phyloP scores from a whole-genome alignment of 2,113 vertebrate genomes.

The Tetraodon nigroviridis region DNA sequence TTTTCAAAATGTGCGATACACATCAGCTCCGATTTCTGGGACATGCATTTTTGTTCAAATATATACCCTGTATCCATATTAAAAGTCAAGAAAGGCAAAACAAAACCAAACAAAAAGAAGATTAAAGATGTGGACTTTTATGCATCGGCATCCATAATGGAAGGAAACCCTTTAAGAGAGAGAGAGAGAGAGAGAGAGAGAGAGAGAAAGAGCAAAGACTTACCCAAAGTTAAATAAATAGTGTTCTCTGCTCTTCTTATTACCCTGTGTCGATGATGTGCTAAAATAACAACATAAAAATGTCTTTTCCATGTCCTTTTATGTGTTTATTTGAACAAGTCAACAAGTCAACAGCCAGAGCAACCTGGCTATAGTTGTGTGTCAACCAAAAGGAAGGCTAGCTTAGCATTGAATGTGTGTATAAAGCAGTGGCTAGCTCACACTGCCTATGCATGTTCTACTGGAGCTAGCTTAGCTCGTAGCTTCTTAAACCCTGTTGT shows the following conservation, averaged over 20 bases:
- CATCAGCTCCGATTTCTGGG: conserved; percentile 72
- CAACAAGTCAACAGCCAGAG: conserved; percentile 49
- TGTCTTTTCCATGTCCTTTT: conserved; percentile 39
- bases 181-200: conserved; percentile 22
- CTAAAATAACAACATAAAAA: conserved; percentile 61
- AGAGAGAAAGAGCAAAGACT: conserved; percentile 32
- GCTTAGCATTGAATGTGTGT: conserved; percentile 39
- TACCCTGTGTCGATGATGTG: conserved; percentile 75
- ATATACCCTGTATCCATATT: conserved; percentile 99
- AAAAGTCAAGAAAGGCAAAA: conserved; percentile 83
- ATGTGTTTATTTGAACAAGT: conserved; percentile 56
- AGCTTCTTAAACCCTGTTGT: conserved; percentile 57
- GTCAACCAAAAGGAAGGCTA: conserved; percentile 40
- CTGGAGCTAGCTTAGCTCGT: conserved; percentile 24
- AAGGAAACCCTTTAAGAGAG: conserved; percentile 54
- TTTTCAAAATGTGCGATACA: conserved; percentile 45
- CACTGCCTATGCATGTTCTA: conserved; percentile 16
- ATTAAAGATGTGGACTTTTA: conserved; percentile 70
- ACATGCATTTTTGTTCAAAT: conserved; percentile 94
- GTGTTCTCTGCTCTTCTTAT: conserved; percentile 67
- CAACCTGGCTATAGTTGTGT: conserved; percentile 22
- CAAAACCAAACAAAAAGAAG: conserved; percentile 37
- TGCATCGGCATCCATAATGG: conserved; percentile 66
- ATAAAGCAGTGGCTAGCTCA: conserved; percentile 24
- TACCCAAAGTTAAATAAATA: conserved; percentile 64